Evolutionary conservation across 2,113 vertebrate genomes (phyloP).

Genomic region (Boleophthalmus pectinirostris): DNA sequence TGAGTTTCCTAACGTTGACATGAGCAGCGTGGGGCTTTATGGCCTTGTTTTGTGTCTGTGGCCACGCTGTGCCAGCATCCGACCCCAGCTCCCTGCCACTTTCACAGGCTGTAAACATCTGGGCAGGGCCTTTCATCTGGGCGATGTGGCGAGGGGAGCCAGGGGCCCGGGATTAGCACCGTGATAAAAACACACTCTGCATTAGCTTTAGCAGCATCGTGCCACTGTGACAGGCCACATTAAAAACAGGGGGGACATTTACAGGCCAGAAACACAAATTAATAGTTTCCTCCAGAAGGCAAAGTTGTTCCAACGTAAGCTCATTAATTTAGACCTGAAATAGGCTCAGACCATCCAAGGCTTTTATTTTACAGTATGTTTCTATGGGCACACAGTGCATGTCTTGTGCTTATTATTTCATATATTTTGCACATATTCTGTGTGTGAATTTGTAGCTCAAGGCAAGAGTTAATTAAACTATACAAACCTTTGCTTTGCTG

Average conservation of each 20-base stretch:
- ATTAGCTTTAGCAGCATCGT: conserved; percentile 63
- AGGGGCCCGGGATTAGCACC: conserved; percentile 74
- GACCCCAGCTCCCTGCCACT: conserved; percentile 73
- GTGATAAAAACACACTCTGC: conserved; percentile 66
- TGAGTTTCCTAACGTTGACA: conserved; percentile 51
- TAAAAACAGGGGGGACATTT: conserved; percentile 45
- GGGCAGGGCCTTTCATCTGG: conserved; percentile 80
- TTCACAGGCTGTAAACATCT: conserved; percentile 81
- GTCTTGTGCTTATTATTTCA: not conserved
- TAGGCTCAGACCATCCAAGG: conserved; percentile 41
- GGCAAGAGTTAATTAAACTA: not conserved
- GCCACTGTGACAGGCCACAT: conserved; percentile 61
- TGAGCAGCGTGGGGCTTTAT: conserved; percentile 76
- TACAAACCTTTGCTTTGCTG: not conserved
- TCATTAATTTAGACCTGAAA: conserved; percentile 71
- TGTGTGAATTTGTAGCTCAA: conserved; percentile 3
- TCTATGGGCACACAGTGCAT: not conserved
- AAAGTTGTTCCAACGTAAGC: conserved; percentile 60
- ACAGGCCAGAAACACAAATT: conserved; percentile 72
- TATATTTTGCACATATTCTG: not conserved
- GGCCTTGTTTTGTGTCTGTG: conserved; percentile 78
- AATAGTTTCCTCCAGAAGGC: conserved; percentile 76
- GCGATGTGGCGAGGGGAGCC: conserved; percentile 72
- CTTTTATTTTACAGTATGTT: conserved; percentile 8
- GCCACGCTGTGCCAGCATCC: conserved; percentile 71